These are phyloP conservation scores for Staurois parvus DNA, from an alignment of 2,797 vertebrate species.

Conservation along the genomic window DNA sequence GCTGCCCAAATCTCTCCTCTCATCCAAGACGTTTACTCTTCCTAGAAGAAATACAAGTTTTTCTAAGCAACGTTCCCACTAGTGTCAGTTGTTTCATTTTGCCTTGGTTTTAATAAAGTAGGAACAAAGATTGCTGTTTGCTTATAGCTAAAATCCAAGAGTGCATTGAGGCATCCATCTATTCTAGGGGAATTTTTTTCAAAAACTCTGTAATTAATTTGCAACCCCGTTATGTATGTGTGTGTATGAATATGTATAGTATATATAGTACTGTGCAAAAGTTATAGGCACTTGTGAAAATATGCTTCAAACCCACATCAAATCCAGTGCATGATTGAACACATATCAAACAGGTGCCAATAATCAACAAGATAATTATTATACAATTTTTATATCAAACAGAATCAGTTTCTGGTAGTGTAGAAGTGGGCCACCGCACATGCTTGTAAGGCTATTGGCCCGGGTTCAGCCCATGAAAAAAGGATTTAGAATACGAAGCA, in stretches of 20 bases:
- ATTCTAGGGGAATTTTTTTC: neutral
- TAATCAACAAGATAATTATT: too few species aligned
- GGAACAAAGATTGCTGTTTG: neutral
- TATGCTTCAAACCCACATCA: too few species aligned
- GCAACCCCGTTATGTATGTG: neutral
- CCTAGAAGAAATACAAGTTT: slow-evolving; percentile 59
- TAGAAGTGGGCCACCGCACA: too few species aligned
- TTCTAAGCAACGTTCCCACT: slow-evolving; percentile 37
- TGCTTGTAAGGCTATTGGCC: too few species aligned
- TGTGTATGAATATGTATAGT: neutral
- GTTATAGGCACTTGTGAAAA: too few species aligned
- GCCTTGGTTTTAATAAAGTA: slow-evolving; percentile 33
- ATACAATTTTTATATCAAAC: too few species aligned
- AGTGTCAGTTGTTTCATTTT: slow-evolving; percentile 45
- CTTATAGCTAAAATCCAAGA: neutral
- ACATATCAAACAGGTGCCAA: too few species aligned
- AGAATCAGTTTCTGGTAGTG: too few species aligned
- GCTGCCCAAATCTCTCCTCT: slow-evolving; percentile 60
- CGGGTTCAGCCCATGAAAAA: too few species aligned
- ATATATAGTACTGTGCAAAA: neutral
- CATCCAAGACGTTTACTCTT: slow-evolving; percentile 59
- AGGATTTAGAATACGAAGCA: too few species aligned
- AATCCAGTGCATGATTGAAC: too few species aligned
- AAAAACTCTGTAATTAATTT: neutral
- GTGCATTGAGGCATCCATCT: neutral